These are phyloP conservation scores for Aricia artaxerxes DNA, from an alignment of 2,888 invertebrate genomes.

Conservation along the genomic window DNA sequence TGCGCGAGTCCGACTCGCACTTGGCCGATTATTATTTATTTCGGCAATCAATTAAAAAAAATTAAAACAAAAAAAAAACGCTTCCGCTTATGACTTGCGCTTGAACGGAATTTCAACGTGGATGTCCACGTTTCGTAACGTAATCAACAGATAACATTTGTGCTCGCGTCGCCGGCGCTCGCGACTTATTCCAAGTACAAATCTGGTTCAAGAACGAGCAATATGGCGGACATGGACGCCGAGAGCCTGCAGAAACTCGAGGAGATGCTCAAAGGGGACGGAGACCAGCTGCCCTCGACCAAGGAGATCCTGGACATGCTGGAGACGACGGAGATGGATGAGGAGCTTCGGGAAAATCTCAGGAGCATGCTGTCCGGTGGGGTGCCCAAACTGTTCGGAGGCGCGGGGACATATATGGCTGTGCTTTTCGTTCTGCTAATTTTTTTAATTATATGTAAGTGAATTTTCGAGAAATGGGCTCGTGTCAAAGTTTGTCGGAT, in stretches of 20 bases:
- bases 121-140: conserved; percentile 51
- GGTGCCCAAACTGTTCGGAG: conserved; percentile 61
- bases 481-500: neutral
- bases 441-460: conserved; percentile 64
- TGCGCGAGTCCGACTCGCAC: too few relatives aligned
- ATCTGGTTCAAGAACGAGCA: conserved; percentile 21
- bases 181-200: conserved; percentile 18
- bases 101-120: conserved; percentile 47
- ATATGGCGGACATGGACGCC: conserved; percentile 47
- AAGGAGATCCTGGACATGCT: conserved; percentile 81
- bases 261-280: conserved; percentile 58
- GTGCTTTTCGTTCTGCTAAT: conserved; percentile 59
- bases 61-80: conserved; percentile 20
- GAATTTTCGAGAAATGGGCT: neutral
- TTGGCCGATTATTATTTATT: too few relatives aligned
- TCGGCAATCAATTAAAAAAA: neutral
- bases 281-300: conserved; percentile 67
- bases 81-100: conserved; percentile 40
- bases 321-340: conserved; percentile 80
- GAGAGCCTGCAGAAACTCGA: conserved; percentile 50
- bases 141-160: conserved; percentile 35
- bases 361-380: conserved; percentile 73
- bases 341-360: conserved; percentile 82
- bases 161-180: neutral
- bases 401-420: conserved; percentile 53